Base-by-base conservation (phyloP, 2,888 invertebrate species). In the Eristalis intricaria region DNA sequence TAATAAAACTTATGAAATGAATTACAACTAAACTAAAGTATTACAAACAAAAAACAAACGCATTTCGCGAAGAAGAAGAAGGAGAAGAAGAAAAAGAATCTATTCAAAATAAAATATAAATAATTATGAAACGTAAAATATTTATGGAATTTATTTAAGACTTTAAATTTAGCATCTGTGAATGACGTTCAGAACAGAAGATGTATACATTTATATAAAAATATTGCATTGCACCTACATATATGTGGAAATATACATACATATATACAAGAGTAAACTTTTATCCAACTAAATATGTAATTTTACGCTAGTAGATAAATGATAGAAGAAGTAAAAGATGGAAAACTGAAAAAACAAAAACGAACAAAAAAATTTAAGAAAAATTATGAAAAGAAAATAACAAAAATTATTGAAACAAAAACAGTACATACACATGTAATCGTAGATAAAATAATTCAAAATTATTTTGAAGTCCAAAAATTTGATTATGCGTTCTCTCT, bases 101-200 rank as follows among this genome's bases (percentile, higher is more conserved):
- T 32, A 32, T 86, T 86, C 38, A 75, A n/a, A 66, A 68, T n/a
- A 50, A 26, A 68, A 60, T 64, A 50, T 66, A 74, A 56, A 50
- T 15, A 81, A 60, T 74, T 66, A 73, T 73, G 71, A 50, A 74
- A 4, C 4, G 19, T 19, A 19, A 50, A 50, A 50, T 50, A 82
- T 79, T 78, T 78, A 86, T 86, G 85, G 85, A 86, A 86, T 86
- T 86, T 86, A 86, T 75, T 82, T 86, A 86, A 75, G 83, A 86
- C 86, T 86, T 86, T 78, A 63, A 78, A 83, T 50, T 71, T 75
- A 74, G 65, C 64, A 66, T 75, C 71, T 83, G 74, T 82, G 61
- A 71, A 68, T 63, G 40, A 69, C 58, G 32, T 68, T 66, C 35
- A 71, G 80, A 66, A 13, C 13, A 50, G 38, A 71, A 32, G 76